phyloP scores from a whole-genome alignment of 2,888 invertebrate species.

The Gasteruption jaculator region DNA sequence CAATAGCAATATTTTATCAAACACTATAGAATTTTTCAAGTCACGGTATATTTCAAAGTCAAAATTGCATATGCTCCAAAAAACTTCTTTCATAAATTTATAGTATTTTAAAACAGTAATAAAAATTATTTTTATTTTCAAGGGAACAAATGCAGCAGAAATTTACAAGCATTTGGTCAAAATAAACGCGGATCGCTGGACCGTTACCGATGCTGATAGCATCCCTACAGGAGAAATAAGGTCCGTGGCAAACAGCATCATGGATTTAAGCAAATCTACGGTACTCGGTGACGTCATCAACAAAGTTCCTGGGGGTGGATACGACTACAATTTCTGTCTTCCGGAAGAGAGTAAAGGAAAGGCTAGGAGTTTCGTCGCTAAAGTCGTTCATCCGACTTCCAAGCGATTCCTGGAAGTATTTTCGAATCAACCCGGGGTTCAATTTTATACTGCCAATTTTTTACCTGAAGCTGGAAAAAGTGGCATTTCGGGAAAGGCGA shows the following conservation, averaged over 20 bases:
- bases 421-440: slow-evolving; percentile 85
- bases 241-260: slow-evolving; percentile 66
- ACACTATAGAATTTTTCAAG: too few relatives aligned
- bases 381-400: slow-evolving; percentile 62
- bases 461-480: slow-evolving; percentile 59
- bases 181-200: slow-evolving; percentile 74
- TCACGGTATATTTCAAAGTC: too few relatives aligned
- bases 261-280: slow-evolving; percentile 69
- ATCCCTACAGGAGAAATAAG: slow-evolving; percentile 73
- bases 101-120: background rate
- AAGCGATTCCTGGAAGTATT: slow-evolving; percentile 77
- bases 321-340: slow-evolving; percentile 79
- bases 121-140: slow-evolving; percentile 26
- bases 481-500: slow-evolving; percentile 66
- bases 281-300: slow-evolving; percentile 64
- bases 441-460: slow-evolving; percentile 81
- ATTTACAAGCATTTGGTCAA: slow-evolving; percentile 67
- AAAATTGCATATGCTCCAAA: too few relatives aligned
- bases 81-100: slow-evolving; percentile 4
- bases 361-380: slow-evolving; percentile 61
- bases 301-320: slow-evolving; percentile 68
- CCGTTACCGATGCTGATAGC: slow-evolving; percentile 65
- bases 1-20: too few relatives aligned
- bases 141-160: slow-evolving; percentile 61
- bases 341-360: slow-evolving; percentile 20